A percentile compares a stretch with the other conserved stretches of the same genome.
Evolutionary conservation across 2,797 vertebrate genomes (phyloP).

Genomic region (Catostomus latipinnis): DNA sequence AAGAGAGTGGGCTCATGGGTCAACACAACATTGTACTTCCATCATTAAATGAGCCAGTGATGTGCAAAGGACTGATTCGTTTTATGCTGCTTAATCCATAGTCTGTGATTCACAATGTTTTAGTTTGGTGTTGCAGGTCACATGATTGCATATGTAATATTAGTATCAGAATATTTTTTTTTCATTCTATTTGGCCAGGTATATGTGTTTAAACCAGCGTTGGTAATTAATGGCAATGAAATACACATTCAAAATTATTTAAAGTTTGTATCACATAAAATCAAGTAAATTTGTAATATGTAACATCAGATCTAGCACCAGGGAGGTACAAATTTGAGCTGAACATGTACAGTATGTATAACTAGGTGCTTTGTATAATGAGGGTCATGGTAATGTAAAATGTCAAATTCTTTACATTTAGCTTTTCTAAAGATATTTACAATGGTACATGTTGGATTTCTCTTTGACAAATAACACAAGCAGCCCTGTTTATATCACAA

Average conservation of each 20-base stretch:
- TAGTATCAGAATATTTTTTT: neutral
- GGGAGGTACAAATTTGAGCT: neutral
- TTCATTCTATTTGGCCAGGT: neutral
- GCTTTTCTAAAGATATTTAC: slow-evolving; percentile 27
- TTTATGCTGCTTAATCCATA: slow-evolving; percentile 31
- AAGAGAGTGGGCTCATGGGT: slow-evolving; percentile 28
- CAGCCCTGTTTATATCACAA: neutral
- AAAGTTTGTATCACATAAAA: slow-evolving; percentile 7
- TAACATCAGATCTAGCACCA: neutral
- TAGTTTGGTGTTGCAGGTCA: slow-evolving; percentile 15
- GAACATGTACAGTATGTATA: neutral
- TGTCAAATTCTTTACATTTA: no score
- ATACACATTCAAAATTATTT: neutral
- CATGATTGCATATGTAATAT: neutral
- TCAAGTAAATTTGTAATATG: slow-evolving; percentile 12
- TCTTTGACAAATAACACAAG: slow-evolving; percentile 11
- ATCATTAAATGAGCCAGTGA: slow-evolving; percentile 31
- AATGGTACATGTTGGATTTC: slow-evolving; percentile 21
- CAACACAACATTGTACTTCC: slow-evolving; percentile 19
- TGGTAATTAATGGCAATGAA: neutral
- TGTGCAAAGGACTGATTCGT: slow-evolving; percentile 26
- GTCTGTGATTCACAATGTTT: slow-evolving; percentile 13
- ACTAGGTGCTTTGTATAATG: neutral
- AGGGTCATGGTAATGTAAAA: neutral
- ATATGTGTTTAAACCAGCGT: neutral